Base-by-base conservation (phyloP, 37 sponge, comb jelly and placozoan species). In the Crambe crambe region DNA sequence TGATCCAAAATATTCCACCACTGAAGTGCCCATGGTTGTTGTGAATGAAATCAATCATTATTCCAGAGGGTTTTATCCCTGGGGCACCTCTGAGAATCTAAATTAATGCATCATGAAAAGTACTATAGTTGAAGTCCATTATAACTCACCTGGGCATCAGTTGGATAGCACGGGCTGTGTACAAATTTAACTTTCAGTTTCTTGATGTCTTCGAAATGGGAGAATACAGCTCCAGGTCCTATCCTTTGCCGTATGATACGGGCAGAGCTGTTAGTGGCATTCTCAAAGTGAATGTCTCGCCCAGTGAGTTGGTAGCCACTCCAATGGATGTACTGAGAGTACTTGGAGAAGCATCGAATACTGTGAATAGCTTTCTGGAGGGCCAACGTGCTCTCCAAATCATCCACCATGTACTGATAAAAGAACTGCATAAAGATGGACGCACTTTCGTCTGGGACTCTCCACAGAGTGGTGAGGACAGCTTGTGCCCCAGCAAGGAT, bases 361-460 rank as follows among this genome's bases (percentile, higher is more conserved):
- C 82, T 83, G 27, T 75, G 84, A 5, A 77, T 82, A 37, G 91
- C 68, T 56, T 90, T 90, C 74, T 94, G 95, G 9, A 94, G 60
- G 17, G 95, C 84, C n/a, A 57, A 61, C 0, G 81, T 57, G 39
- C 72, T 75, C 25, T 71, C 35, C 21, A 66, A 34, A 2, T 85
- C 91, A 82, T 92, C 79, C 37, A 77, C 59, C 38, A 87, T 51
- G 69, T 84, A 86, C 35, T 79, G 87, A 69, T 94, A 94, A 70
- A 94, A 90, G 66, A 80, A 84, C 70, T 68, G 66, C 95, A 90
- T 90, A 77, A 94, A 90, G 37, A 81, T 61, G 42, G 56, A 27
- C 21, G 95, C 90, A 77, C 77, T 74, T 44, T 90, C 75, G 58
- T 94, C 95, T 12, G 91, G 91, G 17, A 90, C 88, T 32, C 81